A percentile compares a stretch with the other conserved stretches of the same genome.
Evolutionary conservation across 2,113 vertebrate genomes (phyloP).

Genomic region (Piprites chloris): DNA sequence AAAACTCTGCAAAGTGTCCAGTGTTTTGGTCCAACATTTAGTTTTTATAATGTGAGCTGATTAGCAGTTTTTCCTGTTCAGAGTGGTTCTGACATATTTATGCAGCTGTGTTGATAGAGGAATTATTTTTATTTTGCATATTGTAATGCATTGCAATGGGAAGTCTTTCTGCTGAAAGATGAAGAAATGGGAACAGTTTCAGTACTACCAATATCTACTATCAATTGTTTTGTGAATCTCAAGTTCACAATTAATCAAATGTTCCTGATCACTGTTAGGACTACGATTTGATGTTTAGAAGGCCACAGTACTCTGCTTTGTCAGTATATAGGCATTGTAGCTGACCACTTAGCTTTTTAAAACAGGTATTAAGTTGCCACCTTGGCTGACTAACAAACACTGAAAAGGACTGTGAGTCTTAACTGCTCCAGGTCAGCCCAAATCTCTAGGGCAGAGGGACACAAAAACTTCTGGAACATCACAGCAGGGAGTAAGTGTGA

Average conservation of each 20-base stretch:
- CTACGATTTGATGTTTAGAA: neutral
- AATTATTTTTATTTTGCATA: neutral
- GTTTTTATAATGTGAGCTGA: neutral
- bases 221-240: neutral
- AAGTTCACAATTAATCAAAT: neutral
- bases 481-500: neutral
- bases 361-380: neutral
- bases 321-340: neutral
- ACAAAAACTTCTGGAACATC: neutral
- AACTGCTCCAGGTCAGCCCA: neutral
- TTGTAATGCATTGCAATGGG: neutral
- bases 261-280: neutral
- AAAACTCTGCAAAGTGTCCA: conserved; percentile 19
- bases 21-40: neutral
- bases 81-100: neutral
- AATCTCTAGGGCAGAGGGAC: neutral
- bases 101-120: neutral
- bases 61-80: neutral
- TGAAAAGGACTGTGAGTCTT: neutral
- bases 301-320: neutral
- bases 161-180: neutral
- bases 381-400: neutral
- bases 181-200: neutral
- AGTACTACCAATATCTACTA: neutral
- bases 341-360: neutral